phyloP scores from a whole-genome alignment of 2,888 invertebrate genomes.

The Drosophila tripunctata region DNA sequence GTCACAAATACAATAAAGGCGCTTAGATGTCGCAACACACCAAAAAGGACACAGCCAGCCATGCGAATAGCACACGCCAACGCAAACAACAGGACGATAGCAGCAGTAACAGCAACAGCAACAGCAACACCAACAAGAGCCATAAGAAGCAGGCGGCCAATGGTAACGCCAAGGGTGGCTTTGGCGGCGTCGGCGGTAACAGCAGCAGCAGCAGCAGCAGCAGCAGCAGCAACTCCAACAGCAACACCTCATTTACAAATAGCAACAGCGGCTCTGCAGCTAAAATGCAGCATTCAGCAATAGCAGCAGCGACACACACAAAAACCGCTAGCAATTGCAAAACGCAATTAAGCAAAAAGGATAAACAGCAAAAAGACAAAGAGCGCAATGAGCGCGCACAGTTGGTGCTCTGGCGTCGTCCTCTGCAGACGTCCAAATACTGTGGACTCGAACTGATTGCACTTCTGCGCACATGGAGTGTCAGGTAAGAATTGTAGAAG shows the following conservation, averaged over 20 bases:
- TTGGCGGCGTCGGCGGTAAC: not conserved
- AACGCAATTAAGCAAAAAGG: conserved; percentile 66
- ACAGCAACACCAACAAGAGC: conserved; percentile 59
- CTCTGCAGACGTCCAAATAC: conserved; percentile 91
- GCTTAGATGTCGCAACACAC: conserved; percentile 81
- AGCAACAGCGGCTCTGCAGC: conserved; percentile 16
- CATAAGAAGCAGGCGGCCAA: conserved; percentile 57
- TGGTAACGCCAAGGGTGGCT: conserved; percentile 43
- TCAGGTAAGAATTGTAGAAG: conserved; percentile 86
- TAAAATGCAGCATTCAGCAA: conserved; percentile 12
- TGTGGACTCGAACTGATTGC: conserved; percentile 90
- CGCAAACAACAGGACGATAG: conserved; percentile 54
- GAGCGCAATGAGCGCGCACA: conserved; percentile 86
- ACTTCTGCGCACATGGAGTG: conserved; percentile 86
- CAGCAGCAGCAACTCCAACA: conserved; percentile 28
- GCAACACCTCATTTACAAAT: conserved; percentile 32
- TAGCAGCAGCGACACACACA: conserved; percentile 34
- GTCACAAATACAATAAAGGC: conserved; percentile 25
- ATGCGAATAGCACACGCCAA: conserved; percentile 54
- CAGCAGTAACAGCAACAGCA: conserved; percentile 49
- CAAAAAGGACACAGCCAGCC: conserved; percentile 71
- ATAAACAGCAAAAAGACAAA: conserved; percentile 83
- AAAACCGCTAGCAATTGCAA: conserved; percentile 36
- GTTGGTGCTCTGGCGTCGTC: conserved; percentile 92
- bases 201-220: conserved; percentile 12